Evolutionary conservation across 2,797 vertebrate species (phyloP).

Genomic region (Sebastiscus tertius): DNA sequence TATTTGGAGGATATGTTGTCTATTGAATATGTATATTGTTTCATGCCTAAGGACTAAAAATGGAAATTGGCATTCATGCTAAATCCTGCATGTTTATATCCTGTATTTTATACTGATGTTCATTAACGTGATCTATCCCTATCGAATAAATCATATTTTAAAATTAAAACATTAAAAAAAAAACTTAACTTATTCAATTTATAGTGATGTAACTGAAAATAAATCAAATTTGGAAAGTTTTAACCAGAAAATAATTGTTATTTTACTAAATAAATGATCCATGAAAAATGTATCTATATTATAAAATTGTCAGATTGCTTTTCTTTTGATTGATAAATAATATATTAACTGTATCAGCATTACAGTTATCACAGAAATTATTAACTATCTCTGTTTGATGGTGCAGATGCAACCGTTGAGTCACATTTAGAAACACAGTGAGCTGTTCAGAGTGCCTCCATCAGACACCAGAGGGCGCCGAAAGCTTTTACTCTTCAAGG

Average conservation of each 20-base stretch:
- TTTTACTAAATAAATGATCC: neutral
- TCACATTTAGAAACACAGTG: neutral
- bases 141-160: neutral
- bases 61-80: no score
- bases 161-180: neutral
- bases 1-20: no score
- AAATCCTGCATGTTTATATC: no score
- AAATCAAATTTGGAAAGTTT: neutral
- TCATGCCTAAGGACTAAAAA: no score
- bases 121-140: no score
- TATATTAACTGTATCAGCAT: neutral
- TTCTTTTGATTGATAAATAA: neutral
- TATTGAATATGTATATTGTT: no score
- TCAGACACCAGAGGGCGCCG: constrained; percentile 40
- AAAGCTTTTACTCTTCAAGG: neutral
- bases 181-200: neutral
- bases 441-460: neutral
- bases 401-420: neutral
- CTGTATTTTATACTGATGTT: no score
- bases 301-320: neutral
- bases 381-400: neutral
- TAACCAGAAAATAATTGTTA: neutral
- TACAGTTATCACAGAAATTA: neutral
- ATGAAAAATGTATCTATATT: neutral
- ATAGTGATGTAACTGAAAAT: neutral